phyloP scores from a whole-genome alignment of 1,140 invertebrate genomes.

The Magallana ariakensis region DNA sequence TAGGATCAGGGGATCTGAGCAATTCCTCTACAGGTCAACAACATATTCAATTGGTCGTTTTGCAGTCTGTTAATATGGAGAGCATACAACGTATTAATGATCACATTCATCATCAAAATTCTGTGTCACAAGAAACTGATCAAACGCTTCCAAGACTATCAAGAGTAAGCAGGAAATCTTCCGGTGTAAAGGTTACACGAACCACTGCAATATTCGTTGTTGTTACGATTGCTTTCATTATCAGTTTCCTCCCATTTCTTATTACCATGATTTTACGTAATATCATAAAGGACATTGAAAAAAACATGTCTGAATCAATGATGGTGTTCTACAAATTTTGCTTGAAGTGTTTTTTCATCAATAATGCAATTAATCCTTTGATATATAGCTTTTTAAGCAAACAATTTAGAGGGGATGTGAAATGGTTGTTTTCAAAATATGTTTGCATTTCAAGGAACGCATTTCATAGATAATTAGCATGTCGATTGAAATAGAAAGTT shows the following conservation, averaged over 20 bases:
- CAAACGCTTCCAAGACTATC: not conserved
- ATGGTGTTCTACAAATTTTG: conserved; percentile 55
- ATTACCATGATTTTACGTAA: conserved; percentile 46
- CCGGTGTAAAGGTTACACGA: conserved; percentile 52
- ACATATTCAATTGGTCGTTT: too few species aligned
- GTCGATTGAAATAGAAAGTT: too few species aligned
- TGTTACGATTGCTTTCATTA: conserved; percentile 55
- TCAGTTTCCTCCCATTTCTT: conserved; percentile 56
- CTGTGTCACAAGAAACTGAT: too few species aligned
- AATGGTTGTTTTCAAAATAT: conserved; percentile 11
- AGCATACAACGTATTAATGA: too few species aligned
- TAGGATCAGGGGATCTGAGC: too few species aligned
- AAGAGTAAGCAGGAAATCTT: not conserved
- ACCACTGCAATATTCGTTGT: conserved; percentile 56
- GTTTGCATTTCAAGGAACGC: too few species aligned
- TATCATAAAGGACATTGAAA: conserved; percentile 44
- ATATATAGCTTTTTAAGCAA: conserved; percentile 61
- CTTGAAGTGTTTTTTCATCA: conserved; percentile 58
- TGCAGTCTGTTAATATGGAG: too few species aligned
- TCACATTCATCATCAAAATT: too few species aligned
- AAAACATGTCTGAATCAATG: conserved; percentile 3
- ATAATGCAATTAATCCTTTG: conserved; percentile 60
- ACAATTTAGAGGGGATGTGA: conserved; percentile 55
- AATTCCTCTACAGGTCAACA: too few species aligned
- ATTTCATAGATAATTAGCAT: too few species aligned